Evolutionary conservation across 2,113 vertebrate genomes (phyloP), one percentile per base, ranked within the genome.

Genomic region (Sus scrofa): DNA sequence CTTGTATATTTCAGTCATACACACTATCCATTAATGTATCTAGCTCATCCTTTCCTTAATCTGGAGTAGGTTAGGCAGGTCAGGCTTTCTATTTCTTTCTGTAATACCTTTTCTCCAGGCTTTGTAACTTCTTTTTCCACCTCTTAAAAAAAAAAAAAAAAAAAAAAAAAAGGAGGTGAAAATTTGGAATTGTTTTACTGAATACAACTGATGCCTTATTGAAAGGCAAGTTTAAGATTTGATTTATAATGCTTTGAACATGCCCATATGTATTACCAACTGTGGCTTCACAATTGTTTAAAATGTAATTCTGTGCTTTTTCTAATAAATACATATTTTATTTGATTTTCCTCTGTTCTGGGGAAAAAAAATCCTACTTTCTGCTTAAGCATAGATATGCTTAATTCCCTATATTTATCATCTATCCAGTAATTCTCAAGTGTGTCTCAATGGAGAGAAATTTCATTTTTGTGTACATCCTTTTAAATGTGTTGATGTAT

Each of bases 81-180:
- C 97, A 98, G 94, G 3, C 79, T 98, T 96, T 97, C 96, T 44
- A 91, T 97, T 97, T 97, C 95, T 96, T 96, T 92, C 92, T 93
- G 56, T 93, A 97, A 97, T 97, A 92, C 56, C 88, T 96, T 96
- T 98, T 97, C 81, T 96, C 79, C 78, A 91, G 32, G 37, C 79
- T 96, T 95, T 95, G 34, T 77, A 97, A 92, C 74, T 89, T 95
- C 75, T 95, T 94, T 91, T 89, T 89, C 27, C 85, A 52, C 34
- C 52, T 68, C 83, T 71, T 6, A 67, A 71, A 67, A 88, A 67
- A 30, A 27, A 87, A 89, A 89, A 67, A 71, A 67, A 88, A 67
- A 30, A 27, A 87, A 89, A 89, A 79, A 73, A 44, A 32, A n/a
- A 77, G 71, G 3, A 89, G 58, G 92, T 97, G 89, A 97, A 97